These are phyloP conservation scores for Nannobrachium achirus DNA, from an alignment of 2,113 vertebrate genomes.

Conservation along the genomic window DNA sequence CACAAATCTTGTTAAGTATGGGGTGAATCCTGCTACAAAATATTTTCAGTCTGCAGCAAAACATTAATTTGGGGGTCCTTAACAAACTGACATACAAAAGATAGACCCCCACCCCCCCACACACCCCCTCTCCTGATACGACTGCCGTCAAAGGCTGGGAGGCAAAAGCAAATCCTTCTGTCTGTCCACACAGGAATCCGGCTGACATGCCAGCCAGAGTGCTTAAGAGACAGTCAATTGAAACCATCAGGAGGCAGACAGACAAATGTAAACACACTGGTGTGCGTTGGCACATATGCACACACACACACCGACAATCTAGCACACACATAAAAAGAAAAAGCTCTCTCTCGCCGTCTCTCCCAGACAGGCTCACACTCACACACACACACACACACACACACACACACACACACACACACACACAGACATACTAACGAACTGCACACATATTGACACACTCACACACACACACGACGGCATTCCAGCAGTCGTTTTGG, in stretches of 20 bases:
- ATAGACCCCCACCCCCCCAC: neutral
- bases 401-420: slow-evolving; percentile 25
- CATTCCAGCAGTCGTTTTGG: slow-evolving; percentile 67
- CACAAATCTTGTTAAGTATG: too few relatives aligned
- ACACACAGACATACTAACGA: slow-evolving; percentile 31
- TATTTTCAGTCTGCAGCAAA: too few relatives aligned
- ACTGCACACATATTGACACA: slow-evolving; percentile 18
- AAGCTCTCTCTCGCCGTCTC: neutral
- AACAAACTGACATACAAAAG: neutral
- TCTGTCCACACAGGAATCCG: slow-evolving; percentile 56
- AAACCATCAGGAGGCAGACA: slow-evolving; percentile 58
- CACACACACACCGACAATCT: slow-evolving; percentile 13
- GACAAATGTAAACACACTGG: slow-evolving; percentile 45
- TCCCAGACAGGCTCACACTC: slow-evolving; percentile 9
- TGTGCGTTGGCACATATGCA: slow-evolving; percentile 14
- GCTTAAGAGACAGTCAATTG: slow-evolving; percentile 58
- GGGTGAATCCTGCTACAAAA: too few relatives aligned
- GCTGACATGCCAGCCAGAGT: slow-evolving; percentile 62
- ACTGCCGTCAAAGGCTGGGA: slow-evolving; percentile 27
- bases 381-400: neutral
- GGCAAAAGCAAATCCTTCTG: slow-evolving; percentile 57
- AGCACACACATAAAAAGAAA: neutral
- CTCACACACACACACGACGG: slow-evolving; percentile 50
- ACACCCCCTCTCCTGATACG: slow-evolving; percentile 48
- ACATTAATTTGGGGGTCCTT: too few relatives aligned